Percentiles rank a stretch among this genome's conserved stretches.
Evolutionary conservation across 2,888 invertebrate species (phyloP).

Genomic region (Drosophila monieri): DNA sequence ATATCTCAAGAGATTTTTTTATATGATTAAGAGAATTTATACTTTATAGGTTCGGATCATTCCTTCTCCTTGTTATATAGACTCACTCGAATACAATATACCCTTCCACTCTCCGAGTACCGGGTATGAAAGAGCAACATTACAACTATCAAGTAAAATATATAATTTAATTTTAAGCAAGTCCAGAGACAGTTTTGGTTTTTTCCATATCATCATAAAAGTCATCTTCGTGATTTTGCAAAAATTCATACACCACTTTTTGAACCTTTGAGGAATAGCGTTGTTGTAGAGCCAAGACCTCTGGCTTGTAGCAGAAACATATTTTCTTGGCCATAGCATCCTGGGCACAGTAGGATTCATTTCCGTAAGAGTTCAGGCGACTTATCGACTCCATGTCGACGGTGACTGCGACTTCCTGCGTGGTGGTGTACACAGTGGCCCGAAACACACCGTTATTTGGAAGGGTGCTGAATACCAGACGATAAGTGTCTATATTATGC

Average conservation of each 20-base stretch:
- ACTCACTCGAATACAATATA: too few relatives aligned
- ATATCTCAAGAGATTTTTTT: too few relatives aligned
- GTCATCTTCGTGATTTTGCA: not conserved
- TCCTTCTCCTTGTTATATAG: too few relatives aligned
- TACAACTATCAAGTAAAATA: too few relatives aligned
- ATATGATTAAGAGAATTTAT: too few relatives aligned
- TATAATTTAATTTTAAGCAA: not conserved
- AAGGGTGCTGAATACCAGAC: constrained; percentile 37
- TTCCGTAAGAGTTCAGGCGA: constrained; percentile 41
- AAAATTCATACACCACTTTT: not conserved
- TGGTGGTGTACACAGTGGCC: not conserved
- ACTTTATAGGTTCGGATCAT: too few relatives aligned
- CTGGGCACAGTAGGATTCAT: constrained; percentile 38
- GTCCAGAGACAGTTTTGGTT: not conserved
- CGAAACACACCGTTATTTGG: constrained; percentile 35
- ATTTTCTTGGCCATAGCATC: constrained; percentile 36
- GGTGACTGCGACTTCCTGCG: not conserved
- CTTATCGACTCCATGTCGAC: constrained; percentile 36
- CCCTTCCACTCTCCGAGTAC: too few relatives aligned
- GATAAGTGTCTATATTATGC: not conserved
- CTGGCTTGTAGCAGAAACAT: constrained; percentile 34
- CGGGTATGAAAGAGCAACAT: too few relatives aligned
- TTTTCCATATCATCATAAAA: not conserved
- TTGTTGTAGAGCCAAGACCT: not conserved
- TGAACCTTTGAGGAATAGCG: not conserved